A percentile compares a stretch with the other conserved stretches of the same genome.
Evolutionary conservation across 2,113 vertebrate species (phyloP).

Genomic region (Cebus imitator): DNA sequence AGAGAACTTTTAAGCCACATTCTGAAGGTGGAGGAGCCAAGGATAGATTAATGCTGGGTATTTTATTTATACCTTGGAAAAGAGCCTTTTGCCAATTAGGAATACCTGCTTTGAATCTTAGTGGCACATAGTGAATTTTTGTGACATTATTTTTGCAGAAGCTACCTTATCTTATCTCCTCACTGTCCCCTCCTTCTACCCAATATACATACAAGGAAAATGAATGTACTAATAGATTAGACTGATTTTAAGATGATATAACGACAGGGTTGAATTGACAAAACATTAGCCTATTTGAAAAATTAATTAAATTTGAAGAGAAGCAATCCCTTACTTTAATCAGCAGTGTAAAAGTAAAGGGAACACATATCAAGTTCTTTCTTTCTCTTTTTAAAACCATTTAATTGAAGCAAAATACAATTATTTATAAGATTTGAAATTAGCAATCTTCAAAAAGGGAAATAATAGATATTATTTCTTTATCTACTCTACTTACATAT

Average conservation of each 20-base stretch:
- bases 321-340: not conserved
- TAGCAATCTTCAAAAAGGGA: not conserved
- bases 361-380: not conserved
- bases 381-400: not conserved
- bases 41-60: not conserved
- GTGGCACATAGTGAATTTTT: not conserved
- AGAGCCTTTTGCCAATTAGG: not conserved
- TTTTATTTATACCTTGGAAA: not conserved
- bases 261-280: not conserved
- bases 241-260: not conserved
- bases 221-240: not conserved
- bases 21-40: not conserved
- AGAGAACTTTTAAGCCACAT: not conserved
- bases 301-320: not conserved
- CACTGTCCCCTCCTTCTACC: not conserved
- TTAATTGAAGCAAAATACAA: not conserved
- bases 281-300: not conserved
- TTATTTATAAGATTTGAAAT: not conserved
- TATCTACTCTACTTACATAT: not conserved
- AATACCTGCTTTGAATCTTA: not conserved
- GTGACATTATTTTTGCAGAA: not conserved
- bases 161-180: not conserved
- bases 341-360: not conserved
- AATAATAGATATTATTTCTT: not conserved
- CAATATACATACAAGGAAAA: not conserved